A percentile compares a stretch with the other conserved stretches of the same genome.
phyloP scores from a whole-genome alignment of 2,797 vertebrate species.

The Acanthornis magna region DNA sequence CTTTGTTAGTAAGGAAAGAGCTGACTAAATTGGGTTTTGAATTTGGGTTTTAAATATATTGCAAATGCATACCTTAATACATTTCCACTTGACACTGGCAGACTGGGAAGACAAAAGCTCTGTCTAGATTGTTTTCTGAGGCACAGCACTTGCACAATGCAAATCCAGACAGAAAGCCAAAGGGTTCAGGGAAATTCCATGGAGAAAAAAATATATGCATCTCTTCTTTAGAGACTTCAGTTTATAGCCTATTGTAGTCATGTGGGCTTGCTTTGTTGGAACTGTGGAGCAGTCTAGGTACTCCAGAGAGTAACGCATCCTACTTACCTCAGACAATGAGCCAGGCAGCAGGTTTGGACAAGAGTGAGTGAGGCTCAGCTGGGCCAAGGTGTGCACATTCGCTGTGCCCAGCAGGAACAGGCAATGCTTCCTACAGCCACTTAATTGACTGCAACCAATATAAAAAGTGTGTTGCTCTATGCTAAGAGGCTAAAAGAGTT shows the following conservation, averaged over 20 bases:
- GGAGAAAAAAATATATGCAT: not conserved
- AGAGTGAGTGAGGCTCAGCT: not conserved
- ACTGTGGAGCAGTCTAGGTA: not conserved
- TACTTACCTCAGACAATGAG: not conserved
- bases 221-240: not conserved
- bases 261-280: not conserved
- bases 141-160: not conserved
- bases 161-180: not conserved
- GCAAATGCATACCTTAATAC: not conserved
- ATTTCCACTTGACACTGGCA: not conserved
- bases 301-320: not conserved
- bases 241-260: not conserved
- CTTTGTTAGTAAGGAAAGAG: conserved; percentile 11
- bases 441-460: not conserved
- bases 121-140: not conserved
- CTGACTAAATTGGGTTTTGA: conserved; percentile 16
- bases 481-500: not conserved
- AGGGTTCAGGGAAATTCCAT: not conserved
- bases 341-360: not conserved
- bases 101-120: not conserved
- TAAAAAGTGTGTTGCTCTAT: not conserved
- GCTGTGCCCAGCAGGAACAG: not conserved
- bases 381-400: not conserved
- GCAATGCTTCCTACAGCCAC: not conserved
- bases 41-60: not conserved